Evolutionary conservation across 2,888 invertebrate genomes (phyloP).

Genomic region (Drosophila merina): DNA sequence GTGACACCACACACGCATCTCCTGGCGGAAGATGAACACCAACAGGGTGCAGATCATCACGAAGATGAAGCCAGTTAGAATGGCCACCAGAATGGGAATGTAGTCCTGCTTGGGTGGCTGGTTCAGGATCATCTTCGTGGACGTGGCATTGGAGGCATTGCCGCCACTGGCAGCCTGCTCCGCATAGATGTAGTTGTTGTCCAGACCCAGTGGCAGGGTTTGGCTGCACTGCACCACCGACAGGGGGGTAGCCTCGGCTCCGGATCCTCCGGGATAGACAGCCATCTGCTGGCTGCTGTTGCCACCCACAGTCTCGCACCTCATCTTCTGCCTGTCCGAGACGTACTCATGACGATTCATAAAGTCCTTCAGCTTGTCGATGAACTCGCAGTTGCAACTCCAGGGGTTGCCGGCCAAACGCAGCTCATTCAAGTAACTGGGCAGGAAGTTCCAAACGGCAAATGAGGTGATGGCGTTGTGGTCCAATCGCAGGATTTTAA

Average conservation of each 20-base stretch:
- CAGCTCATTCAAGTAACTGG: slow-evolving; percentile 87
- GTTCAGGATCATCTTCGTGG: slow-evolving; percentile 85
- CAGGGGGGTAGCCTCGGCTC: slow-evolving; percentile 51
- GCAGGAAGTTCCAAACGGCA: slow-evolving; percentile 90
- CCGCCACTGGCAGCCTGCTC: slow-evolving; percentile 50
- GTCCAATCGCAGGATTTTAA: slow-evolving; percentile 93
- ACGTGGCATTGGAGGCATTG: slow-evolving; percentile 85
- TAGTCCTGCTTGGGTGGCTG: slow-evolving; percentile 89
- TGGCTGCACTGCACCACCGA: slow-evolving; percentile 79
- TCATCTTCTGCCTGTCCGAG: slow-evolving; percentile 90
- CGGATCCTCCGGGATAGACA: slow-evolving; percentile 62
- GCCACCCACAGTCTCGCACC: slow-evolving; percentile 86
- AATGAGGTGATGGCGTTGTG: slow-evolving; percentile 92
- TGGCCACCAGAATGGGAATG: slow-evolving; percentile 91
- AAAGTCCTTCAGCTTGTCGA: slow-evolving; percentile 92
- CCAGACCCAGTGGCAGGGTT: slow-evolving; percentile 61
- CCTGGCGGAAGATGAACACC: slow-evolving; percentile 91
- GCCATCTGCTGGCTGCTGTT: slow-evolving; percentile 72
- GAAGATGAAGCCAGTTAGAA: slow-evolving; percentile 90
- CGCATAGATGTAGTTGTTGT: slow-evolving; percentile 58
- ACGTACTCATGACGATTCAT: slow-evolving; percentile 90
- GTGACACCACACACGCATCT: slow-evolving; percentile 94
- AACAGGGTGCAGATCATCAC: slow-evolving; percentile 91
- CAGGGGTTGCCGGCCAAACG: slow-evolving; percentile 92
- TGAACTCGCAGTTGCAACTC: slow-evolving; percentile 94